A percentile compares a stretch with the other conserved stretches of the same genome.
Conservation (phyloP, 1,140 invertebrate species). For the Oscheius sp. region DNA sequence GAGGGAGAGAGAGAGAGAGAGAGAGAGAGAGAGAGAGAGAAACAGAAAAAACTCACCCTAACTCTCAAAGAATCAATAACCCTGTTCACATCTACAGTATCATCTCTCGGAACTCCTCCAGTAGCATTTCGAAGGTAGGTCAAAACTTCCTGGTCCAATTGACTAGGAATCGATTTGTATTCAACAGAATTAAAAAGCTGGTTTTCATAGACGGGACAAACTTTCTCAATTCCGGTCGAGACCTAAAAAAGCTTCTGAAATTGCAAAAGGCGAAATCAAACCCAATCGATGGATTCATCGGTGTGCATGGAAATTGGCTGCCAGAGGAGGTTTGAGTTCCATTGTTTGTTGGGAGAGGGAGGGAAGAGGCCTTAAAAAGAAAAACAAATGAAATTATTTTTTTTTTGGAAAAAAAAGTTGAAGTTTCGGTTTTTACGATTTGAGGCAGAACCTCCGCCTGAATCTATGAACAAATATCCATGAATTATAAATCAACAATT, state of each 20-base stretch:
- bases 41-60: no score
- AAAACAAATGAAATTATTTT: no score
- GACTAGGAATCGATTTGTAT: background rate
- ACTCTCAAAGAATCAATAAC: background rate
- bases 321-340: constrained; percentile 1
- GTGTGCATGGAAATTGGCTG: background rate
- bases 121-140: background rate
- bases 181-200: background rate
- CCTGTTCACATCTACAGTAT: background rate
- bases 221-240: background rate
- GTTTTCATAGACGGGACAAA: background rate
- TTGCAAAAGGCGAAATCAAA: background rate
- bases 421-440: no score
- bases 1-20: no score
- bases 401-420: no score
- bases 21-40: no score
- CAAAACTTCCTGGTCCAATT: background rate
- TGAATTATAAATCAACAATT: no score
- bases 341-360: background rate
- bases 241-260: background rate
- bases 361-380: background rate
- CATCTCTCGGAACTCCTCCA: background rate
- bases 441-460: no score
- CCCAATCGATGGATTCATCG: background rate
- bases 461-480: no score